Evolutionary conservation across 2,888 invertebrate genomes (phyloP).

Genomic region (Mycalesis mineus): DNA sequence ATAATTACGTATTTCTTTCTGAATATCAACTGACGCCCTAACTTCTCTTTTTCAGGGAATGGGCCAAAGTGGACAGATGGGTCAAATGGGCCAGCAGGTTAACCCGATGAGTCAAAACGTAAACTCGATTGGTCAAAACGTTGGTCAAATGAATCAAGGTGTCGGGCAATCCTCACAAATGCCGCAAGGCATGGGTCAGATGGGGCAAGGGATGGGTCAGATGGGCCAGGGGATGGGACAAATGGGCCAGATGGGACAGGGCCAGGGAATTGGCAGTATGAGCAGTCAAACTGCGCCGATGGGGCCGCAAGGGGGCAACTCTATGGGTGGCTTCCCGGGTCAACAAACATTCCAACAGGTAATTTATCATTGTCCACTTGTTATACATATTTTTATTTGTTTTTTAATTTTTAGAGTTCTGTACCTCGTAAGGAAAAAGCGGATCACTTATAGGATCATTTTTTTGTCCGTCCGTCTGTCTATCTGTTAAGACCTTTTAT

Average conservation of each 20-base stretch:
- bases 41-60: constrained; percentile 50
- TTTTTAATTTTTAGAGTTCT: too few relatives aligned
- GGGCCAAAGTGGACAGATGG: constrained; percentile 58
- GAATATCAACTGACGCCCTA: too few relatives aligned
- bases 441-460: too few relatives aligned
- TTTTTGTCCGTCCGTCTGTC: too few relatives aligned
- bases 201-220: constrained; percentile 75
- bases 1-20: too few relatives aligned
- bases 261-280: constrained; percentile 66
- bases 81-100: constrained; percentile 73
- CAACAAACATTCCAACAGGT: constrained; percentile 76
- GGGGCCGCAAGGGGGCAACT: constrained; percentile 70
- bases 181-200: constrained; percentile 67
- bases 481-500: too few relatives aligned
- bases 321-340: constrained; percentile 75
- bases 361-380: too few relatives aligned
- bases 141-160: constrained; percentile 71
- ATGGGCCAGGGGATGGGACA: constrained; percentile 70
- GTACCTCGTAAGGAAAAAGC: too few relatives aligned
- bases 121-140: constrained; percentile 65
- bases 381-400: too few relatives aligned
- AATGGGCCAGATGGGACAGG: constrained; percentile 72
- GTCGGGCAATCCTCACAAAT: constrained; percentile 67
- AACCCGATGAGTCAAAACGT: constrained; percentile 70
- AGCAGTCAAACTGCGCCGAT: constrained; percentile 71